These are phyloP conservation scores for Crematogaster levior DNA, from an alignment of 2,888 invertebrate genomes.

Conservation along the genomic window DNA sequence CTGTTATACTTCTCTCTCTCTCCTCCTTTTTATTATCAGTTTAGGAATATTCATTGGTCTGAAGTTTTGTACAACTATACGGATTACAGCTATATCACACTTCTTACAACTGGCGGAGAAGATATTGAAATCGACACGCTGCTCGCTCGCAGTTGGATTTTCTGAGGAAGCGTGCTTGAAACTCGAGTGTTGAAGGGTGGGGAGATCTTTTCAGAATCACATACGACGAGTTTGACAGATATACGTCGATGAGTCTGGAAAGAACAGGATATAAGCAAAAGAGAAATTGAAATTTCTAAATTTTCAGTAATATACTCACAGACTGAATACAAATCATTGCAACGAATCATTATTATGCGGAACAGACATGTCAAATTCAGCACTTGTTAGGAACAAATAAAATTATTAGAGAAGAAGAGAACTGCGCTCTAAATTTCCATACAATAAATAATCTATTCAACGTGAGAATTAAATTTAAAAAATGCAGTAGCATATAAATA, in stretches of 20 bases:
- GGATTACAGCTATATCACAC: conserved; percentile 16
- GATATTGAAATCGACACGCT: conserved; percentile 64
- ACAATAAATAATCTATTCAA: neutral
- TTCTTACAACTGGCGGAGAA: conserved; percentile 30
- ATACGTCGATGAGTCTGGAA: neutral
- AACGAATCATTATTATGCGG: neutral
- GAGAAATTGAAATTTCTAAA: neutral
- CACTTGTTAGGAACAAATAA: neutral
- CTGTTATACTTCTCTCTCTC: neutral
- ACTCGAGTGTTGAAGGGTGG: conserved; percentile 59
- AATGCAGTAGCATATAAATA: neutral
- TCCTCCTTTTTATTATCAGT: neutral
- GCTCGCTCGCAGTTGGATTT: conserved; percentile 65
- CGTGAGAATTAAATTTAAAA: neutral
- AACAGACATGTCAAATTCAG: neutral
- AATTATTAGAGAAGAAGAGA: neutral
- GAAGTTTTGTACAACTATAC: neutral
- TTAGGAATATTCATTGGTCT: conserved; percentile 16
- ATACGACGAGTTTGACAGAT: conserved; percentile 29
- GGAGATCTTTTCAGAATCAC: conserved; percentile 34
- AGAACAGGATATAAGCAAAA: conserved; percentile 11
- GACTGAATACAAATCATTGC: neutral
- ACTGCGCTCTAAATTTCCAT: neutral
- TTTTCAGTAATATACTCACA: neutral
- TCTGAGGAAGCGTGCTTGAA: conserved; percentile 65